Conservation (phyloP, 92 coral and sea anemone species). For the Epizoanthus scotinus region DNA sequence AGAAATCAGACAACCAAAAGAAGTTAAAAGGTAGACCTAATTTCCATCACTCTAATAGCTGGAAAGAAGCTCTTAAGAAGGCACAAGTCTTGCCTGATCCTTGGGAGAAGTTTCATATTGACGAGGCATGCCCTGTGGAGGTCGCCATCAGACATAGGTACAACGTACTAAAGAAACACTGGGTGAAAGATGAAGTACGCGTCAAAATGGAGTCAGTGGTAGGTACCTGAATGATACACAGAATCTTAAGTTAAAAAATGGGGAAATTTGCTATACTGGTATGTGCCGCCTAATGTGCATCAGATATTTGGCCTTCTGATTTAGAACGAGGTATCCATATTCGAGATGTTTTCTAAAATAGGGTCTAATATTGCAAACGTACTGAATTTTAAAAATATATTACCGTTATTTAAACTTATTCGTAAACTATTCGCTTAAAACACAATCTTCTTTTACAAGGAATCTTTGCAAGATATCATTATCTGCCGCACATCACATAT, state of each 20-base stretch:
- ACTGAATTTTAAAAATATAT: too few species aligned
- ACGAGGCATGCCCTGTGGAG: slow-evolving; percentile 85
- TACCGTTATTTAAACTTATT: too few species aligned
- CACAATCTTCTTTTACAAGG: too few species aligned
- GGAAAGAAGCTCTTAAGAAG: slow-evolving; percentile 85
- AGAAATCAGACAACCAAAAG: slow-evolving; percentile 14
- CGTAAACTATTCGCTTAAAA: too few species aligned
- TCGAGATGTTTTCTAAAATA: too few species aligned
- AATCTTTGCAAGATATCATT: too few species aligned
- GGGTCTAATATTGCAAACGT: too few species aligned
- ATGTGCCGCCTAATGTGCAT: too few species aligned
- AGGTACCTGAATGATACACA: slow-evolving; percentile 28
- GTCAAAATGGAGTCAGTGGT: slow-evolving; percentile 91
- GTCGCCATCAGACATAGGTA: slow-evolving; percentile 88
- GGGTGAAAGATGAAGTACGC: slow-evolving; percentile 96
- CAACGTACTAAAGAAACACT: slow-evolving; percentile 87
- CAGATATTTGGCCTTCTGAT: too few species aligned
- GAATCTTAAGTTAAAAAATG: neutral
- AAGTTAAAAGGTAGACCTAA: slow-evolving; percentile 37
- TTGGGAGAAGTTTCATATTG: slow-evolving; percentile 94
- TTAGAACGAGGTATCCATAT: too few species aligned
- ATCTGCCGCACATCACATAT: too few species aligned
- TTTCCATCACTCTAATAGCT: slow-evolving; percentile 69
- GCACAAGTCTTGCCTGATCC: slow-evolving; percentile 89
- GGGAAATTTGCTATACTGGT: too few species aligned